phyloP scores from a whole-genome alignment of 2,888 invertebrate species.

The Pachycephus smyrnensis region DNA sequence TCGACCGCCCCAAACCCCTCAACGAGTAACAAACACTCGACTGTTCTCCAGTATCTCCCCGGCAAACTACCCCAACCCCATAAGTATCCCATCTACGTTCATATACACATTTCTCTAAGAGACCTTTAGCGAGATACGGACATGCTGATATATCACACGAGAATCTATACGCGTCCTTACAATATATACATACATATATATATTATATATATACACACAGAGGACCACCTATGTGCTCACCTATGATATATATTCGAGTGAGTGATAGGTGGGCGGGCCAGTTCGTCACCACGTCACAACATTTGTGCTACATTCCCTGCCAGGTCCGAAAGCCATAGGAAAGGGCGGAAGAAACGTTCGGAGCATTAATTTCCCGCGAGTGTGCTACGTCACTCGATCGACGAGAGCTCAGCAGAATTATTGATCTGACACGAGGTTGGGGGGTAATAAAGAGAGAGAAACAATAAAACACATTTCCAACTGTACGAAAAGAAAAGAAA shows the following conservation, averaged over 20 bases:
- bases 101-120: not conserved
- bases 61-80: not conserved
- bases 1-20: not conserved
- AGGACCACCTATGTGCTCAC: constrained; percentile 4
- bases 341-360: not conserved
- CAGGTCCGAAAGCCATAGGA: not conserved
- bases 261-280: constrained; percentile 52
- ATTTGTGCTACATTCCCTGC: constrained; percentile 37
- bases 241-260: constrained; percentile 29
- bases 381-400: no score
- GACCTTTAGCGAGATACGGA: not conserved
- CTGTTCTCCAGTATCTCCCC: not conserved
- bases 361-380: not conserved
- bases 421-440: not conserved
- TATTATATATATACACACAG: not conserved
- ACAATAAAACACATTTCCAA: not conserved
- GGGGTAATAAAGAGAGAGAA: not conserved
- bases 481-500: not conserved
- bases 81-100: not conserved
- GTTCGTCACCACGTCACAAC: constrained; percentile 46
- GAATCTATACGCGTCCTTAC: not conserved
- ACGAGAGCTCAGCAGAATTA: not conserved
- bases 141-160: not conserved
- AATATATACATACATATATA: not conserved
- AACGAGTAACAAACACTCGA: not conserved